Evolutionary conservation across 2,797 vertebrate species (phyloP).

Genomic region (Acanthurus tractus): DNA sequence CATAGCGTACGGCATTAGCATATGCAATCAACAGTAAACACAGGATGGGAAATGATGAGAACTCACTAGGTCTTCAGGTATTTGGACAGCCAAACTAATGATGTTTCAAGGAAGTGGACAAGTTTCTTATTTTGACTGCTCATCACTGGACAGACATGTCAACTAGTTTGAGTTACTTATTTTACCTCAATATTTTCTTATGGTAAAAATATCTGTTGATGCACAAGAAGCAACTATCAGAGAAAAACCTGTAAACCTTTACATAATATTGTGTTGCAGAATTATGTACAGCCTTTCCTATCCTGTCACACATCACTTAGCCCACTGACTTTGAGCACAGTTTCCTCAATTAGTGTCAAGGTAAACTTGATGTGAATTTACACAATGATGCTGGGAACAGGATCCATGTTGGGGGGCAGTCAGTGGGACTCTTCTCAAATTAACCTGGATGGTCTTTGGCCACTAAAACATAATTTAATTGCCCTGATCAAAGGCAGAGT

Average conservation of each 20-base stretch:
- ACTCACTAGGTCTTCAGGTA: not conserved
- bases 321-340: not conserved
- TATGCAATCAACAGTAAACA: not conserved
- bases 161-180: not conserved
- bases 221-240: not conserved
- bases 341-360: not conserved
- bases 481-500: not conserved
- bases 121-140: not conserved
- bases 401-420: rapidly evolving
- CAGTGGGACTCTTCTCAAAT: not conserved
- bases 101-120: not conserved
- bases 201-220: not conserved
- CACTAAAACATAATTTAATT: not conserved
- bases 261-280: not conserved
- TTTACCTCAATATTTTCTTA: not conserved
- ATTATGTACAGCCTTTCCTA: not conserved
- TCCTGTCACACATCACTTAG: not conserved
- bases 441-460: not conserved
- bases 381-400: too few species aligned
- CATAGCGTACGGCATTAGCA: not conserved
- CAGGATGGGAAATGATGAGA: not conserved
- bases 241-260: not conserved
- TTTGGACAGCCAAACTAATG: not conserved
- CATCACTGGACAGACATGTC: too few species aligned
- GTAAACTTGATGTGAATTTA: not conserved